phyloP scores from a whole-genome alignment of 2,797 vertebrate species.

The Enteromius treurensis region DNA sequence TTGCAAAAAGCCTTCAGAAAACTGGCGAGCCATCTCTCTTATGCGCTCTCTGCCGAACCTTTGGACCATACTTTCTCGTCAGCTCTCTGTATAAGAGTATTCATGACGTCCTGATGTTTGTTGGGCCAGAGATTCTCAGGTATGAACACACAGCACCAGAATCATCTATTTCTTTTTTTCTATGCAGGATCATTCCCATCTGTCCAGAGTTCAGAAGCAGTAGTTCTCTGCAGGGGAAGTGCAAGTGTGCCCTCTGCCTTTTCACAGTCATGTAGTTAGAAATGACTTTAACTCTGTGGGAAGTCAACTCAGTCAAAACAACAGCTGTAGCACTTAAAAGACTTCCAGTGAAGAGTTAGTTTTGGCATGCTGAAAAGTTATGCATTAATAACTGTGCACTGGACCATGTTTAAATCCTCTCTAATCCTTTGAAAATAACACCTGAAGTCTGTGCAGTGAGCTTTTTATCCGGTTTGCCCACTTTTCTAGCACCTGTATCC shows the following conservation, averaged over 20 bases:
- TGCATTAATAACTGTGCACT: slow-evolving; percentile 26
- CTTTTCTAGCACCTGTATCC: neutral
- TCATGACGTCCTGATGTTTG: slow-evolving; percentile 95
- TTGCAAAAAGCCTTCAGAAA: slow-evolving; percentile 77
- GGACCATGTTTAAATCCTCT: slow-evolving; percentile 28
- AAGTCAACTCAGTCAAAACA: neutral
- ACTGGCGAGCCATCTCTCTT: slow-evolving; percentile 85
- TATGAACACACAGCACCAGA: slow-evolving; percentile 67
- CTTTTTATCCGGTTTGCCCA: slow-evolving; percentile 4
- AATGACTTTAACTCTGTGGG: slow-evolving; percentile 1
- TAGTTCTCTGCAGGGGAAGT: neutral
- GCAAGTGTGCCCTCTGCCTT: neutral
- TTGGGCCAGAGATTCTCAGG: slow-evolving; percentile 90
- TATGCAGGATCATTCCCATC: neutral
- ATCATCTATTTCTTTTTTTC: neutral
- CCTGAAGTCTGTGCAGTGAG: neutral
- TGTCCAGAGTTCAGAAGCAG: neutral
- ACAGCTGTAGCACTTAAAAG: slow-evolving; percentile 40
- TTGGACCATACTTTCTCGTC: slow-evolving; percentile 93
- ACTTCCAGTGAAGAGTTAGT: slow-evolving; percentile 26
- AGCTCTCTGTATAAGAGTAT: slow-evolving; percentile 91
- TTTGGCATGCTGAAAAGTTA: slow-evolving; percentile 20
- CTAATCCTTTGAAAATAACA: slow-evolving; percentile 30
- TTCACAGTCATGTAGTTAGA: neutral
- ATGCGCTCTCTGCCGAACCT: slow-evolving; percentile 88